Percentiles rank a stretch among this genome's conserved stretches.
These are phyloP conservation scores for Apantesis nais DNA, from an alignment of 2,888 invertebrate genomes.

Conservation along the genomic window DNA sequence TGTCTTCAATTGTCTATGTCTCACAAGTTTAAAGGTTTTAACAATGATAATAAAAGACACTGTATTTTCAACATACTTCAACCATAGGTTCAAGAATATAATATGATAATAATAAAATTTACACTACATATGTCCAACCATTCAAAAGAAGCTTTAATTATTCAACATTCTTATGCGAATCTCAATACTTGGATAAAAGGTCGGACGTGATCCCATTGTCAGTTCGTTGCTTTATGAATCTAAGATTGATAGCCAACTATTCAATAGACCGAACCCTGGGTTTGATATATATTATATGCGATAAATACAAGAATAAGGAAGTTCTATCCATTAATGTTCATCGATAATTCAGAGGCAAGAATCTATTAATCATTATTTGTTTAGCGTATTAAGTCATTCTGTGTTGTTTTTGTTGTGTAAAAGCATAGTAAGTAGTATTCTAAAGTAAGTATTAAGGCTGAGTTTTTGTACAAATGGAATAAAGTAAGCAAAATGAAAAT, in stretches of 20 bases:
- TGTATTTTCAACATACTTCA: too few relatives aligned
- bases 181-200: slow-evolving; percentile 8
- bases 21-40: too few relatives aligned
- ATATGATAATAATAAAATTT: not conserved
- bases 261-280: slow-evolving; percentile 17
- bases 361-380: slow-evolving; percentile 15
- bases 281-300: slow-evolving; percentile 15
- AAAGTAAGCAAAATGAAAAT: not conserved
- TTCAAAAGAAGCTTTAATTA: slow-evolving; percentile 13
- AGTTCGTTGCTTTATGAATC: slow-evolving; percentile 8
- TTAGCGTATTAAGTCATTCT: not conserved
- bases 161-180: slow-evolving; percentile 1
- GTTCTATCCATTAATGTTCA: slow-evolving; percentile 6
- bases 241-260: slow-evolving; percentile 26
- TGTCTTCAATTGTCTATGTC: too few relatives aligned
- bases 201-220: slow-evolving; percentile 17
- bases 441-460: not conserved
- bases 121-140: not conserved
- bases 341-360: slow-evolving; percentile 4
- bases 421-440: not conserved
- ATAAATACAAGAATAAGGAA: slow-evolving; percentile 12
- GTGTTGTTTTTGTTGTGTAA: not conserved
- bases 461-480: not conserved
- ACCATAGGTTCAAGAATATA: not conserved
- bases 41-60: too few relatives aligned